Conservation (phyloP, 1,140 invertebrate genomes). For the Delia radicum region DNA sequence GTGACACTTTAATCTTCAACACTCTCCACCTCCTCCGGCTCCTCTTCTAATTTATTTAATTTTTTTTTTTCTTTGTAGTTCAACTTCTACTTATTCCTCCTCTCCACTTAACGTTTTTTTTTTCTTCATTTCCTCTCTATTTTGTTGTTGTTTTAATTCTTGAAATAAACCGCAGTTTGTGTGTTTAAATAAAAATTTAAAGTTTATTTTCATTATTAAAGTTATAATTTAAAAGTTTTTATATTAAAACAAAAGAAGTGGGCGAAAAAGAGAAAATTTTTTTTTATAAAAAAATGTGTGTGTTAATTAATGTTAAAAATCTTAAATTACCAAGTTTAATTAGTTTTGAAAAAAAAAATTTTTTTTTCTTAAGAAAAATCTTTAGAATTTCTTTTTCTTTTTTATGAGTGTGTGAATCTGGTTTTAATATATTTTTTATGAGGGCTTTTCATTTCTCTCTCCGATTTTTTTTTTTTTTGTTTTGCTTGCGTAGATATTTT, state of each 20-base stretch:
- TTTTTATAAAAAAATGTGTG: neutral
- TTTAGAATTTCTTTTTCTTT: neutral
- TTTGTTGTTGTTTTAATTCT: neutral
- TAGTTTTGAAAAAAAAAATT: neutral
- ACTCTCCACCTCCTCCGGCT: neutral
- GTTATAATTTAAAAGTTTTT: neutral
- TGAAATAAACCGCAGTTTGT: neutral
- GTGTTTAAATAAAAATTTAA: neutral
- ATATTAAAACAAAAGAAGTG: neutral
- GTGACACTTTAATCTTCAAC: conserved; percentile 16
- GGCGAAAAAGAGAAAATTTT: neutral
- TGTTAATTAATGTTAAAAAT: neutral
- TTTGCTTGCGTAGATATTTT: neutral
- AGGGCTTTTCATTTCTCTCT: too few species aligned
- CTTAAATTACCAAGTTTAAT: neutral
- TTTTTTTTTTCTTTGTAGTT: neutral
- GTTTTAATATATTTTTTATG: neutral
- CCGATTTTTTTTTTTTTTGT: neutral
- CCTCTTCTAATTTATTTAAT: neutral
- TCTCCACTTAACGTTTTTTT: neutral
- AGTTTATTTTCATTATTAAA: neutral
- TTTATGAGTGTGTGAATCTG: neutral
- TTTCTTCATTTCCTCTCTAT: neutral
- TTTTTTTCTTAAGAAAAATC: neutral
- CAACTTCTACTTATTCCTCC: neutral